Percentiles rank a stretch among this genome's conserved stretches.
Evolutionary conservation across 2,888 invertebrate species (phyloP).

Genomic region (Morpho achilles): DNA sequence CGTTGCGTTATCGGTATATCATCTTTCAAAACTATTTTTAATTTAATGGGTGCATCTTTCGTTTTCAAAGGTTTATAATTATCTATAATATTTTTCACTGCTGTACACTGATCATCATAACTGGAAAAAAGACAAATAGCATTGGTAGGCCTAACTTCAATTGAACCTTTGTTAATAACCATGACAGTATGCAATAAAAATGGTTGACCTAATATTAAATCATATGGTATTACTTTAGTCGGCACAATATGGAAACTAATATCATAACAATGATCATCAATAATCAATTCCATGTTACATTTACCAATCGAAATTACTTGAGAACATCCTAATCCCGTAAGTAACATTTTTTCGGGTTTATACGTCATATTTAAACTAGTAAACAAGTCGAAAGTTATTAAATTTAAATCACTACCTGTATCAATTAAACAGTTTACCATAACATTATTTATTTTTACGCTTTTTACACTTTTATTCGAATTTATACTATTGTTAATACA

Average conservation of each 20-base stretch:
- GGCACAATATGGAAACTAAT: too few species aligned
- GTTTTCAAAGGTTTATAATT: slow-evolving; percentile 20
- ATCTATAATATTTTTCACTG: slow-evolving; percentile 26
- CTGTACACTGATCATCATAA: background rate
- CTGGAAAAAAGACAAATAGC: too few species aligned
- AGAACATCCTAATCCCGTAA: background rate
- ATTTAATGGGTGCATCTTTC: slow-evolving; percentile 2
- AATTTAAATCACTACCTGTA: slow-evolving; percentile 2
- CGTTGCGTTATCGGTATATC: slow-evolving; percentile 28
- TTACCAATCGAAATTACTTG: background rate
- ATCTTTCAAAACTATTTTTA: slow-evolving; percentile 25
- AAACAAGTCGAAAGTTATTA: background rate
- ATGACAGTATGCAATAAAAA: too few species aligned
- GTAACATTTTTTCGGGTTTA: background rate
- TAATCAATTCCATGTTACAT: too few species aligned
- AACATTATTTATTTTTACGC: background rate
- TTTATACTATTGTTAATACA: background rate
- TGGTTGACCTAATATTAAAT: too few species aligned
- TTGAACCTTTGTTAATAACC: too few species aligned
- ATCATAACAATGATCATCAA: too few species aligned
- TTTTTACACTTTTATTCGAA: background rate
- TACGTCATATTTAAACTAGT: background rate
- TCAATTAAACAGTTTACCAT: background rate
- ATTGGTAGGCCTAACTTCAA: too few species aligned
- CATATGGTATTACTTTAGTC: too few species aligned